A percentile compares a stretch with the other conserved stretches of the same genome.
phyloP scores from a whole-genome alignment of 1,140 invertebrate genomes.

The Trachelipus rathkii region DNA sequence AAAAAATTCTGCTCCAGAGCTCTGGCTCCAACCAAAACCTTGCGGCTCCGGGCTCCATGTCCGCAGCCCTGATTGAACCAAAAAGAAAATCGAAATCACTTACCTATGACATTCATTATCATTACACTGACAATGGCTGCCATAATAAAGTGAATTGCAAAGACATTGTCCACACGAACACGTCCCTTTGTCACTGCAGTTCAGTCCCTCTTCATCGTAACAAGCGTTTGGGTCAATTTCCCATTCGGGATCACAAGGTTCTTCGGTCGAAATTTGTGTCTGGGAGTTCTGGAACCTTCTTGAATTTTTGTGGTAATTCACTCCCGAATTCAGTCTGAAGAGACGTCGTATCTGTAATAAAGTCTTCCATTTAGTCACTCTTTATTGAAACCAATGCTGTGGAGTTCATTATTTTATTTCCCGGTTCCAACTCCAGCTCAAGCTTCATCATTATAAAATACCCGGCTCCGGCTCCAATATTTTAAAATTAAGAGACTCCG shows the following conservation, averaged over 20 bases:
- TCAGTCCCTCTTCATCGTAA: not conserved
- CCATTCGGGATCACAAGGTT: not conserved
- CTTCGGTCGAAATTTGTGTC: not conserved
- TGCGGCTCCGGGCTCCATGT: no score
- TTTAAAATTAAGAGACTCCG: no score
- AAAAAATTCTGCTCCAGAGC: no score
- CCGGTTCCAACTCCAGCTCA: no score
- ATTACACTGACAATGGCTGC: constrained; percentile 32
- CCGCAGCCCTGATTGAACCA: no score
- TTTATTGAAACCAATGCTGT: no score
- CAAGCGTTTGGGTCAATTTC: constrained; percentile 19
- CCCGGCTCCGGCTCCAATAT: no score
- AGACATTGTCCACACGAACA: constrained; percentile 38
- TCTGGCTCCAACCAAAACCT: no score
- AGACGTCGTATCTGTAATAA: not conserved
- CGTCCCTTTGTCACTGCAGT: constrained; percentile 28
- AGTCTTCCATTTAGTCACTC: no score
- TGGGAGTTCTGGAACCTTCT: not conserved
- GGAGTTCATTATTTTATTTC: no score
- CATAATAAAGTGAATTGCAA: constrained; percentile 29
- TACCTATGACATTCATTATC: constrained; percentile 29
- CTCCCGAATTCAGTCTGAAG: not conserved
- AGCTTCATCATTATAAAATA: no score
- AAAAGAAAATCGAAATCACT: no score
- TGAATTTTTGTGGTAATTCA: not conserved